Percentiles rank a stretch among this genome's conserved stretches.
phyloP scores from a whole-genome alignment of 2,888 invertebrate genomes.

The Campoletis raptor region DNA sequence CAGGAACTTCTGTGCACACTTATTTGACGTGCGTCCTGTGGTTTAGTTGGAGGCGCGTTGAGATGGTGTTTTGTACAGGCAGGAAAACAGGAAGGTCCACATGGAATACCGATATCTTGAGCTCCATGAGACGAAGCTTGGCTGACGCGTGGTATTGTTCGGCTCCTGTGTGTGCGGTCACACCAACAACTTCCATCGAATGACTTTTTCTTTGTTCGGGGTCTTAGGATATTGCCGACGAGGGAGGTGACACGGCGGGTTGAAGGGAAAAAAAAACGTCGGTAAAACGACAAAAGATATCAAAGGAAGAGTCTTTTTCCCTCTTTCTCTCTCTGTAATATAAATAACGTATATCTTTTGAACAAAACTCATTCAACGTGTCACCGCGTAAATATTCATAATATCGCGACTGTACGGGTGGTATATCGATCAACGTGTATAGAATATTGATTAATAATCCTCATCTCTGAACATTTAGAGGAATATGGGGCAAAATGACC shows the following conservation, averaged over 20 bases:
- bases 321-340: not conserved
- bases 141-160: conserved; percentile 62
- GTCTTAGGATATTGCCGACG: conserved; percentile 51
- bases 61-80: conserved; percentile 31
- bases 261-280: conserved; percentile 47
- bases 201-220: conserved; percentile 64
- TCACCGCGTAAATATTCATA: conserved; percentile 67
- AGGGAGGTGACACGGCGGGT: conserved; percentile 25
- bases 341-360: conserved; percentile 36
- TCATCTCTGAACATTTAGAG: conserved; percentile 6
- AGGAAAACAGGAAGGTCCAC: conserved; percentile 60
- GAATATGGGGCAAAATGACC: no score
- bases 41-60: conserved; percentile 14
- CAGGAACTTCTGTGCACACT: conserved; percentile 65
- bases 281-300: conserved; percentile 65
- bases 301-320: conserved; percentile 45
- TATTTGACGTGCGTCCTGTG: conserved; percentile 63
- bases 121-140: conserved; percentile 30
- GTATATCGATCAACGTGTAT: conserved; percentile 62
- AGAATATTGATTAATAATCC: conserved; percentile 61
- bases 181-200: conserved; percentile 48
- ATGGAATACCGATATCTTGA: conserved; percentile 66
- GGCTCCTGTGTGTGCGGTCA: conserved; percentile 52
- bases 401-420: conserved; percentile 50
- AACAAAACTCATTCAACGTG: conserved; percentile 61